Conservation (phyloP, 1,140 invertebrate species). For the Teleopsis dalmanni region DNA sequence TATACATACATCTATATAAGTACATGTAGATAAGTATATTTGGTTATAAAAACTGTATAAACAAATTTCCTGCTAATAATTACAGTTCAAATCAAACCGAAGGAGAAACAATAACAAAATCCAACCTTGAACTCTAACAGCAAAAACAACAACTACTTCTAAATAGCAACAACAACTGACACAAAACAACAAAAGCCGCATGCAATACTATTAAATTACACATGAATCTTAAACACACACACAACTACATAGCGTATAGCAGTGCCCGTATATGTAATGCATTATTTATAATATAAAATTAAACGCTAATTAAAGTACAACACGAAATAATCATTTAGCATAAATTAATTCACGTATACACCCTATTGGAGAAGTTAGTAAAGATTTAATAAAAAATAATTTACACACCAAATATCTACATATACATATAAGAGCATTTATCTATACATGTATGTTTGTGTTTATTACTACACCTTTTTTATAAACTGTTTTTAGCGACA, state of each 20-base stretch:
- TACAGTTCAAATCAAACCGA: background rate
- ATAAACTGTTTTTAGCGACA: no score
- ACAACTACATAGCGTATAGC: background rate
- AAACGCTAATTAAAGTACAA: constrained; percentile 9
- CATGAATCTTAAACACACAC: no score
- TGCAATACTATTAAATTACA: background rate
- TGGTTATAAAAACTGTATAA: background rate
- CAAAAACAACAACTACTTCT: background rate
- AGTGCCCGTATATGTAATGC: constrained; percentile 6
- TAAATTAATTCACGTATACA: background rate
- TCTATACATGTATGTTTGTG: no score
- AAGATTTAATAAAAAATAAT: no score
- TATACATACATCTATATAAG: background rate
- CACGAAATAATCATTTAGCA: constrained; percentile 1
- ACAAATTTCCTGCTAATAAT: background rate
- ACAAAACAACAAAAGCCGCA: background rate
- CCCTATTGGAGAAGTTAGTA: no score
- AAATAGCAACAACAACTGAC: background rate
- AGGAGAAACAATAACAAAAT: background rate
- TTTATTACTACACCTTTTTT: no score
- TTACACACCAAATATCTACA: no score
- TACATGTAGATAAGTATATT: background rate
- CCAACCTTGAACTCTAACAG: constrained; percentile 7
- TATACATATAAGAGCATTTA: no score
- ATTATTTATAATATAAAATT: constrained; percentile 11